Evolutionary conservation across 2,888 invertebrate species (phyloP), one percentile per base, ranked within the genome.

Genomic region (Fragum whitleyi): DNA sequence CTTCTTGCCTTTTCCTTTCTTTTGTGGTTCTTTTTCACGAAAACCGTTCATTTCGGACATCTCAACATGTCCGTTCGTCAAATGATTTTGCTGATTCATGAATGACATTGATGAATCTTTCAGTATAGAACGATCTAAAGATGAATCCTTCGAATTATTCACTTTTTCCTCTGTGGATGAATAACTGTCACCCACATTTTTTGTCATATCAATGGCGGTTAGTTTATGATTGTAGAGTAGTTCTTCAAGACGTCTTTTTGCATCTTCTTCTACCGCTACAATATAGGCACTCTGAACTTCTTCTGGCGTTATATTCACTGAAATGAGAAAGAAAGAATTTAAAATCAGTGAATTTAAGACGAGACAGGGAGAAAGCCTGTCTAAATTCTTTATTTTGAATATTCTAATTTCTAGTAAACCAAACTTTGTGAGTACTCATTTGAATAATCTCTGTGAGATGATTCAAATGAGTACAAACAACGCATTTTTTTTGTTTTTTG

Each of bases 241-340:
- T 93, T 97, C 96, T 95, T 98, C 97, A 94, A 98, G 95, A 92
- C 98, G 96, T 95, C 98, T 97, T 92, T 97, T 95, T 55, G 95
- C 97, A 95, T 97, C 97, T 95, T 98, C 97, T 95, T 98, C 98
- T 94, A 98, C 98, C 89, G 98, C 98, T 95, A 98, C 98, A 95
- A 98, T 98, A 96, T 98, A 98, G 88, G 98, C 98, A 97, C 98
- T 98, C 95, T 98, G 97, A 93, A 98, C 86, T 62, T 89, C 86
- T 26, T 88, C 87, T 21, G 88, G 86, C 19, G 81, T 67, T 26
- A 83, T 78, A 36, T 51, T 62, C 62, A 74, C 91, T 91, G 87
- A 73, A 91, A 87, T 61, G 72, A 70, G 70, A 74, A 42, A 68
- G 28, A 29, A 55, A 55, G 2, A 7, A 21, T 2, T n/a, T 2